phyloP scores from a whole-genome alignment of 2,113 vertebrate species.

The Notiomystis cincta region DNA sequence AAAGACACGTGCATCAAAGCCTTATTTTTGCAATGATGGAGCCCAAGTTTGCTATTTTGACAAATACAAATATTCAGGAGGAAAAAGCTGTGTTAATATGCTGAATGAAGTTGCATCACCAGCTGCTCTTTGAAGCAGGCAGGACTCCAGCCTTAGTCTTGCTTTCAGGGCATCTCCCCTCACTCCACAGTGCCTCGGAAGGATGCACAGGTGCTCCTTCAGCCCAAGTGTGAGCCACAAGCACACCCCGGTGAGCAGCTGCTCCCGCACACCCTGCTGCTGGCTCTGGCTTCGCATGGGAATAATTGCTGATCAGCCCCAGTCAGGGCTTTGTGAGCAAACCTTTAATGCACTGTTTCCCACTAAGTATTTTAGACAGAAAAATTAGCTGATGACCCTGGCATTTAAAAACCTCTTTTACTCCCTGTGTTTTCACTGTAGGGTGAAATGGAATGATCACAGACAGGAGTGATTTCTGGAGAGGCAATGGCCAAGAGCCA shows the following conservation, averaged over 20 bases:
- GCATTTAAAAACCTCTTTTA: not conserved
- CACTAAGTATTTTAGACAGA: not conserved
- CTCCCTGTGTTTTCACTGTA: not conserved
- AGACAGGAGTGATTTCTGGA: conserved; percentile 4
- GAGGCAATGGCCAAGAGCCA: not conserved
- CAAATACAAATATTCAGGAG: not conserved
- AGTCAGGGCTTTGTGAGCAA: fast-evolving
- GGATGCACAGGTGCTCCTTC: fast-evolving
- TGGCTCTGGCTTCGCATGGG: fast-evolving
- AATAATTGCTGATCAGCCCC: not conserved
- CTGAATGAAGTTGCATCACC: not conserved
- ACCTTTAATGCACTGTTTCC: not conserved
- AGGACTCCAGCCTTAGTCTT: not conserved
- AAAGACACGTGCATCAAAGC: conserved; percentile 1
- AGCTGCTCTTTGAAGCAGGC: not conserved
- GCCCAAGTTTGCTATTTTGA: not conserved
- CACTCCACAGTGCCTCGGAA: not conserved
- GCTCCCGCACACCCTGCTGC: not conserved
- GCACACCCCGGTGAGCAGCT: fast-evolving
- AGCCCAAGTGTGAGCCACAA: not conserved
- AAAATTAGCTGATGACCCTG: not conserved
- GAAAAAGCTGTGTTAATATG: not conserved
- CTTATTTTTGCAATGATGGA: conserved; percentile 1
- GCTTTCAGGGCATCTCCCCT: not conserved
- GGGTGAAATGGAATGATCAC: not conserved